These are phyloP conservation scores for Aethina tumida DNA, from an alignment of 1,140 invertebrate genomes.

Conservation along the genomic window DNA sequence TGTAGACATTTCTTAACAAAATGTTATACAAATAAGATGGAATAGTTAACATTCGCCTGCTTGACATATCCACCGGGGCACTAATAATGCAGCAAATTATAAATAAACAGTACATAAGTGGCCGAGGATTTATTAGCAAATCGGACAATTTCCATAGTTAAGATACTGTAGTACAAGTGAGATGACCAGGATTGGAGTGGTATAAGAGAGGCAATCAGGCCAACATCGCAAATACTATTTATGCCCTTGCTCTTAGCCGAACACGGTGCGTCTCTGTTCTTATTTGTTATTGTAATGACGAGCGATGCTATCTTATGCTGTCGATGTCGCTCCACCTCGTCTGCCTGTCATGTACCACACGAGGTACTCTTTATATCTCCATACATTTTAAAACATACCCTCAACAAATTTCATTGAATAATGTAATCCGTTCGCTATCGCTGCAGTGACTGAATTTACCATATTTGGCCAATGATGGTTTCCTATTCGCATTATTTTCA, in stretches of 20 bases:
- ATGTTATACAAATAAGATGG: too few species aligned
- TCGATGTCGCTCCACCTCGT: conserved; percentile 24
- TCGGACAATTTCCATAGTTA: too few species aligned
- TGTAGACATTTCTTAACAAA: too few species aligned
- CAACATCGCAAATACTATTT: conserved; percentile 18
- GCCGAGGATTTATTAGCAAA: too few species aligned
- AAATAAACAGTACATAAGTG: too few species aligned
- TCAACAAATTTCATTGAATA: conserved; percentile 12
- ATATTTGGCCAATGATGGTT: too few species aligned
- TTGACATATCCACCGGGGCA: too few species aligned
- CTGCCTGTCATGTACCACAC: conserved; percentile 24
- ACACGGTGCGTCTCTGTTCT: conserved; percentile 26
- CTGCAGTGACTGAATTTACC: too few species aligned
- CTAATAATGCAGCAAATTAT: too few species aligned
- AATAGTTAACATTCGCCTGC: too few species aligned
- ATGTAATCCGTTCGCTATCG: conserved; percentile 8
- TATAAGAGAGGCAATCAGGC: conserved; percentile 1
- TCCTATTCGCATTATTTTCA: too few species aligned
- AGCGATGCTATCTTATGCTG: conserved; percentile 27
- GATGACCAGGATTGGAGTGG: conserved; percentile 1
- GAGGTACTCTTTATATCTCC: conserved; percentile 21
- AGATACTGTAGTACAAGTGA: conserved; percentile 7
- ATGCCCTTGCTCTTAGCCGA: conserved; percentile 19
- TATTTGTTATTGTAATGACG: conserved; percentile 34
- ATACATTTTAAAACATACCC: conserved; percentile 16